A percentile compares a stretch with the other conserved stretches of the same genome.
These are phyloP conservation scores for Diorhabda sublineata DNA, from an alignment of 1,140 invertebrate species.

Conservation along the genomic window DNA sequence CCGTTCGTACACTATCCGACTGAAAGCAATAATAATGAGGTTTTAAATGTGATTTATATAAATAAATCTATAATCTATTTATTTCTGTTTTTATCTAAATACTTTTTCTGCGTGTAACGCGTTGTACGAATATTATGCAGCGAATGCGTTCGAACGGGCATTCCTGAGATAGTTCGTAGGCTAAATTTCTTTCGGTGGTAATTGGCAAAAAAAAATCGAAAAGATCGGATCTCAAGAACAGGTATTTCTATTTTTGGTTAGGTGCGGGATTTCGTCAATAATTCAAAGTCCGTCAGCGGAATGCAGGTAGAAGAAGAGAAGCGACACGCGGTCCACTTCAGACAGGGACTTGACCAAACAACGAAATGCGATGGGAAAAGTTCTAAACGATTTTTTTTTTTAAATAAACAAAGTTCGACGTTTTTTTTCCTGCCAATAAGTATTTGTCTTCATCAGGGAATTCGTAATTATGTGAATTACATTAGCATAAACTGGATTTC, in stretches of 20 bases:
- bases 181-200: slow-evolving; percentile 9
- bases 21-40: not conserved
- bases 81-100: not conserved
- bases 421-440: no score
- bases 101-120: not conserved
- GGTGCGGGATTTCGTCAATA: slow-evolving; percentile 8
- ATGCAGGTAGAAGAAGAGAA: slow-evolving; percentile 11
- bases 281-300: slow-evolving; percentile 6
- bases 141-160: not conserved
- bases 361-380: no score
- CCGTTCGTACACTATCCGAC: not conserved
- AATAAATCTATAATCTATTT: no score
- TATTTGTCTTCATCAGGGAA: no score
- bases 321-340: not conserved
- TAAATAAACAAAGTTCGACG: no score
- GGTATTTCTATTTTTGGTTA: slow-evolving; percentile 13
- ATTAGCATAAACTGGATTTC: no score
- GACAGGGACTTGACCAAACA: not conserved
- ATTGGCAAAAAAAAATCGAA: slow-evolving; percentile 5
- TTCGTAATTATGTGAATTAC: no score
- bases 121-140: not conserved
- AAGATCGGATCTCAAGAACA: slow-evolving; percentile 3
- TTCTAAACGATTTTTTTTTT: no score
- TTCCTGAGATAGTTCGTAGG: slow-evolving; percentile 12
- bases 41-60: not conserved